Base-by-base conservation (phyloP, 2,888 invertebrate genomes). In the Peribatodes rhomboidaria region DNA sequence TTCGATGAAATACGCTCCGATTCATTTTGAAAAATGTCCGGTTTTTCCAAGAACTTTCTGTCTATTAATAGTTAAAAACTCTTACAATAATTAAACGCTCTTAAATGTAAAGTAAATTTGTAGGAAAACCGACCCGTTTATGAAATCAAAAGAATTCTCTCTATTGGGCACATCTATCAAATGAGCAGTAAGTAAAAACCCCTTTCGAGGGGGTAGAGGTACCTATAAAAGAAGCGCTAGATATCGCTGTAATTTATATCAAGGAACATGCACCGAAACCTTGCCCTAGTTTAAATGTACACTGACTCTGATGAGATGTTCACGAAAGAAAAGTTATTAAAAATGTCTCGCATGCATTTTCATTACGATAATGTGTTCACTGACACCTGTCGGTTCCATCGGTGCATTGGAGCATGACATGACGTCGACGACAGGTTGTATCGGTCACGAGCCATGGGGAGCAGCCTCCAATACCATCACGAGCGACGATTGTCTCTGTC, bases 321-420 rank as follows among this genome's bases (percentile, higher is more conserved):
- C n/a, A n/a, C n/a, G n/a, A 42, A 18, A 14, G 2, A 18, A 9
- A 42, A n/a, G n/a, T n/a, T 2, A 16, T 11, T 18, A 47, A 41
- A 58, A 58, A 33, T 20, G n/a, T 9, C 10, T 44, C 18, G 37
- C 35, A 22, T 18, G 35, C 41, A 9, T 11, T 52, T 60, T 55
- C 47, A 65, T 55, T 59, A 56, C 56, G n/a, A 33, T 61, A 69
- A 65, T 61, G 53, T 55, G 60, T 62, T 69, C 61, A 54, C 59
- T 46, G 50, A 53, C 90, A 90, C 90, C 89, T 92, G 92, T 83
- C 87, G 85, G 74, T 83, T 80, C 86, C 83, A 88, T 88, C 83
- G 78, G 82, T 57, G 79, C 87, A 83, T 67, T 84, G 80, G 78
- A 85, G 84, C 90, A 78, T 87, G 81, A 81, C 86, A 65, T 68